Base-by-base conservation (phyloP, 2,888 invertebrate genomes). In the Patella pellucida region DNA sequence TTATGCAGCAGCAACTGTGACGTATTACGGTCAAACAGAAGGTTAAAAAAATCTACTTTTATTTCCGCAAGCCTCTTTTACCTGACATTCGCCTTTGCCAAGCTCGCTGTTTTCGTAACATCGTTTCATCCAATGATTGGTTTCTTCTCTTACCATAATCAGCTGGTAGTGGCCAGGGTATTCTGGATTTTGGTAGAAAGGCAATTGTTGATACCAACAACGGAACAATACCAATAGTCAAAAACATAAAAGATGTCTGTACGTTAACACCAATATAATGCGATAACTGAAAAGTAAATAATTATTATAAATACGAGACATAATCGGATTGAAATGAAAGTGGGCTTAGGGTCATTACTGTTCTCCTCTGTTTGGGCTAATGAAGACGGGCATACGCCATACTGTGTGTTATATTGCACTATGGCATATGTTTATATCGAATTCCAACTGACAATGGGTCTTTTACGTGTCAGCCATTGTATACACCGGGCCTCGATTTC, bases 201-300 rank as follows among this genome's bases (percentile, higher is more conserved):
- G 88, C 89, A 23, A 89, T 87, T 14, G 89, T 88, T 11, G 86
- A 87, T 23, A 89, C 86, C 50, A 89, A 77, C 54, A 88, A 83
- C 9, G 89, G 88, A 9, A 89, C 85, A 52, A 89, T 84, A 3
- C 85, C 85, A 16, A 86, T 85, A 2, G 88, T 87, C 69, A 88
- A 81, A 75, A 89, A 88, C 89, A 89, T 89, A 78, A 88, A 89
- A 3, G 87, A 87, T 41, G 87, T 85, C 77, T 89, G 89, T 11
- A 86, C 72, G 70, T 83, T 81, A 23, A 88, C 82, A 23, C 83
- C 84, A 27, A 79, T 77, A 15, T 78, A 75, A 72, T 83, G 81
- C 1, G 85, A 84, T 51, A 83, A 72, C 86, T 86, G 80, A 1
- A 72, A 68, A 71, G 68, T 27, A 31, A 23, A 68, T 15, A 27